Evolutionary conservation across 2,888 invertebrate genomes (phyloP).

Genomic region (Pterostichus madidus): DNA sequence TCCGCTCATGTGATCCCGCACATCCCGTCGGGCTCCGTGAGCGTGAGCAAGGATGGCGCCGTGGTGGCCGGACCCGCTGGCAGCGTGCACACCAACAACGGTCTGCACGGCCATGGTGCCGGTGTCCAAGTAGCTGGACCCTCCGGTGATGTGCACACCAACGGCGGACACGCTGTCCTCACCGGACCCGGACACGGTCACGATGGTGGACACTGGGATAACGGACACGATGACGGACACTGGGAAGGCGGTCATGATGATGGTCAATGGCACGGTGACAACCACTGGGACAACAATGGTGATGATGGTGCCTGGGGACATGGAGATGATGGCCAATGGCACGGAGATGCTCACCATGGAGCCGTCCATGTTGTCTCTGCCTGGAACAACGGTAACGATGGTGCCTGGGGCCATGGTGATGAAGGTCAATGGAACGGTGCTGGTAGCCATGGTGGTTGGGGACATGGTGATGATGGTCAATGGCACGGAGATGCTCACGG

Average conservation of each 20-base stretch:
- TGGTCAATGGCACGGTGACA: background rate
- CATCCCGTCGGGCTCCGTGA: slow-evolving; percentile 7
- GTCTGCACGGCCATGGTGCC: slow-evolving; percentile 1
- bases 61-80: slow-evolving; percentile 1
- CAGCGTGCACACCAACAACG: slow-evolving; percentile 6
- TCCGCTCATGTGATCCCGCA: slow-evolving; percentile 6
- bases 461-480: slow-evolving; percentile 14
- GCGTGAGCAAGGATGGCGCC: slow-evolving; percentile 12
- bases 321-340: slow-evolving; percentile 29
- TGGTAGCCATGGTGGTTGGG: background rate
- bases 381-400: background rate
- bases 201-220: background rate
- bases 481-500: background rate
- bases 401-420: slow-evolving; percentile 1
- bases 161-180: background rate
- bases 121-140: background rate
- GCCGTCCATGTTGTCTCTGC: background rate
- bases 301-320: background rate
- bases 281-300: background rate
- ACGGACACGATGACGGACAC: background rate
- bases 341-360: background rate
- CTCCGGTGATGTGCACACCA: background rate
- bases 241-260: background rate
- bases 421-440: background rate
- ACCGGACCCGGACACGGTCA: background rate